Percentiles rank a stretch among this genome's conserved stretches.
Evolutionary conservation across 23 tunicate genomes (phyloP).

Genomic region (Phallusia fumigata): DNA sequence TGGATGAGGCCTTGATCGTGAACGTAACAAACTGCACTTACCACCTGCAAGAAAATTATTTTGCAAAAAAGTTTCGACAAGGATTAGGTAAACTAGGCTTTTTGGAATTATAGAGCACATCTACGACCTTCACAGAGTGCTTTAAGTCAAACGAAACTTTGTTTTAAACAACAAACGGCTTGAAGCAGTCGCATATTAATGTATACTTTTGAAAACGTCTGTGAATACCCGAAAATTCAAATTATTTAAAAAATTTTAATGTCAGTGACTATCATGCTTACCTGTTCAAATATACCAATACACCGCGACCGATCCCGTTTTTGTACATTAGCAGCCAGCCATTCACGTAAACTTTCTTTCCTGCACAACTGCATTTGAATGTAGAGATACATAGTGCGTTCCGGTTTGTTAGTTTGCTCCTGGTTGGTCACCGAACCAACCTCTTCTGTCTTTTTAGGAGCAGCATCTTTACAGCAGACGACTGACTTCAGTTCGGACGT

Average conservation of each 20-base stretch:
- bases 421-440: neutral
- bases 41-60: constrained; percentile 34
- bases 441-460: neutral
- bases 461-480: constrained; percentile 19
- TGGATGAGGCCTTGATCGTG: constrained; percentile 77
- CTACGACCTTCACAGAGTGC: too few species aligned
- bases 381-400: constrained; percentile 55
- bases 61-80: too few species aligned
- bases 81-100: too few species aligned
- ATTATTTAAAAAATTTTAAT: too few species aligned
- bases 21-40: constrained; percentile 73
- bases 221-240: too few species aligned
- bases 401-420: neutral
- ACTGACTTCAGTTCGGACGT: constrained; percentile 36
- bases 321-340: constrained; percentile 46
- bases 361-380: constrained; percentile 91
- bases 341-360: constrained; percentile 66
- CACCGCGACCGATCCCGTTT: constrained; percentile 40
- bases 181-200: too few species aligned
- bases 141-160: too few species aligned
- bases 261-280: neutral
- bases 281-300: constrained; percentile 61
- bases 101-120: too few species aligned
- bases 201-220: too few species aligned
- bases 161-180: too few species aligned